phyloP scores from a whole-genome alignment of 2,113 vertebrate species.

The Calypte anna region DNA sequence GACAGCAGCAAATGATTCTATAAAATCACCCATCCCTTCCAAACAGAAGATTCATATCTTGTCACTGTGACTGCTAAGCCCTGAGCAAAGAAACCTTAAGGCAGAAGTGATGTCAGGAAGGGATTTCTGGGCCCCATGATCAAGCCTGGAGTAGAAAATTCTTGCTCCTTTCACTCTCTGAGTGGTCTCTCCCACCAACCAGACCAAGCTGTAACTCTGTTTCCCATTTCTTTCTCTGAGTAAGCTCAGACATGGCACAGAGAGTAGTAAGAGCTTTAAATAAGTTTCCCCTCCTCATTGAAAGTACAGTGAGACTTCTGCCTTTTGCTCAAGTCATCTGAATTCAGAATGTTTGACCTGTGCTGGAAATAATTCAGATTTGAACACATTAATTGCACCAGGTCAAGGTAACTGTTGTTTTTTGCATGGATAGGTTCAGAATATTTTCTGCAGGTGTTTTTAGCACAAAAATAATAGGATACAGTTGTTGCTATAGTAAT shows the following conservation, averaged over 20 bases:
- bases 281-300: neutral
- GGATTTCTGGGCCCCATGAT: neutral
- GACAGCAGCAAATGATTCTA: neutral
- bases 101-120: neutral
- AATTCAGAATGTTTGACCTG: neutral
- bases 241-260: neutral
- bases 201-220: neutral
- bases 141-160: neutral
- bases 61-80: neutral
- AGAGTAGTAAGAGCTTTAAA: neutral
- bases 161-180: neutral
- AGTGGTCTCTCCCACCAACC: neutral
- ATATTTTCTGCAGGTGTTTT: neutral
- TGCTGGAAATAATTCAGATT: neutral
- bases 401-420: neutral
- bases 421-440: conserved; percentile 14
- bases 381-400: neutral
- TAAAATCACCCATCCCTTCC: neutral
- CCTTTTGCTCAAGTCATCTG: neutral
- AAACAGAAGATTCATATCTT: neutral
- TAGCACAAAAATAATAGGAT: conserved; percentile 38
- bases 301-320: neutral
- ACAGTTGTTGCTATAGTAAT: conserved; percentile 71
- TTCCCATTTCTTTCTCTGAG: neutral
- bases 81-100: neutral